These are phyloP conservation scores for Achlya flavicornis DNA, from an alignment of 2,888 invertebrate species.

Conservation along the genomic window DNA sequence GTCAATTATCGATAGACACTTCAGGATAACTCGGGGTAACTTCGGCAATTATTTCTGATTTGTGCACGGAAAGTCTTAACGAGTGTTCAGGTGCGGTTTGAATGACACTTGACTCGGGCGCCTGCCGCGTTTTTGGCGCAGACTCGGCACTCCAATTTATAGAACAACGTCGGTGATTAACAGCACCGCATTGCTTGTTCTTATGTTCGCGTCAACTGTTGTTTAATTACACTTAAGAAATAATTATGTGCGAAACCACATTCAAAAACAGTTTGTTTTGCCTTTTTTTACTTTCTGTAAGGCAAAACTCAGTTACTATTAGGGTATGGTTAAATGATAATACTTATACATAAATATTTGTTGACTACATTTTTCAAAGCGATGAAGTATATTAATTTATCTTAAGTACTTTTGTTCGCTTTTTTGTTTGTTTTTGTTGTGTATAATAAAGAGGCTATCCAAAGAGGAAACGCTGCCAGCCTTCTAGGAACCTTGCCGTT, in stretches of 20 bases:
- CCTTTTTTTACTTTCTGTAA: no score
- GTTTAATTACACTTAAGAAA: neutral
- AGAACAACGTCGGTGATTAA: conserved; percentile 53
- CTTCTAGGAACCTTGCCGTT: no score
- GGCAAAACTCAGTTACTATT: no score
- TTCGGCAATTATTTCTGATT: conserved; percentile 77
- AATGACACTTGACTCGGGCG: conserved; percentile 60
- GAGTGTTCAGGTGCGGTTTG: conserved; percentile 62
- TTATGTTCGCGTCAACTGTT: conserved; percentile 9
- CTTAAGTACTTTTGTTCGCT: no score
- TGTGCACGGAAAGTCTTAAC: conserved; percentile 70
- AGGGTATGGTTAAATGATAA: no score
- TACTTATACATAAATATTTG: no score
- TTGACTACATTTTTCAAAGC: no score
- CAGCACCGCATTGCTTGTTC: conserved; percentile 20
- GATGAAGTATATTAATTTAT: no score
- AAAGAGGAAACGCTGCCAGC: no score
- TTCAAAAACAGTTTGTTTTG: neutral
- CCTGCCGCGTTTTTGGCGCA: conserved; percentile 66
- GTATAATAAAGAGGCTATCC: no score
- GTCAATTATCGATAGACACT: conserved; percentile 68
- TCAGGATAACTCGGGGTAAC: conserved; percentile 38
- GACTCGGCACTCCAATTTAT: conserved; percentile 63
- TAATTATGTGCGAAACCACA: neutral
- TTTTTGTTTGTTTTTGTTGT: no score